These are phyloP conservation scores for Acrocephalus kingi DNA, from an alignment of 2,113 vertebrate species.

Conservation along the genomic window DNA sequence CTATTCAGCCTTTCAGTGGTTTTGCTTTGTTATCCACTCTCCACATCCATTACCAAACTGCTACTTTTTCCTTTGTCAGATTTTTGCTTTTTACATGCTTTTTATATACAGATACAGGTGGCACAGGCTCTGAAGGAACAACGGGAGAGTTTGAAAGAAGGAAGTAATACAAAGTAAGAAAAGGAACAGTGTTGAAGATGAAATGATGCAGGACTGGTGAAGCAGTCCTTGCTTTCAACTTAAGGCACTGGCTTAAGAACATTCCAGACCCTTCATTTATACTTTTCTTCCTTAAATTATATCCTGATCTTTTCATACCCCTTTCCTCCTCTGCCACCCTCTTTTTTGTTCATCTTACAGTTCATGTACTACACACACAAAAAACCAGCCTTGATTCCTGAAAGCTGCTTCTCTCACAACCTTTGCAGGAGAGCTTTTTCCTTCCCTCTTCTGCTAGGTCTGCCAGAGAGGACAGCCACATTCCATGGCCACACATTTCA, in stretches of 20 bases:
- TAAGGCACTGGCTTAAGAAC: neutral
- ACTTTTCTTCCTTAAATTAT: neutral
- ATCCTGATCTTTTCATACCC: neutral
- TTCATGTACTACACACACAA: neutral
- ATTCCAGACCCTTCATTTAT: neutral
- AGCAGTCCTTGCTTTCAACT: neutral
- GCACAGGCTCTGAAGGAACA: neutral
- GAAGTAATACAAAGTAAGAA: neutral
- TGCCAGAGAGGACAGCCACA: neutral
- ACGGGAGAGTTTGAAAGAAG: neutral
- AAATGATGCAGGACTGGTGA: neutral
- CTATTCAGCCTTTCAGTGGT: slow-evolving; percentile 21
- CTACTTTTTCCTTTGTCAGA: slow-evolving; percentile 25
- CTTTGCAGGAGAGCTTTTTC: neutral
- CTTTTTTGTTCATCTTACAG: neutral
- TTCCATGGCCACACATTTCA: neutral
- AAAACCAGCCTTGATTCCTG: neutral
- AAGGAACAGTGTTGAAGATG: neutral
- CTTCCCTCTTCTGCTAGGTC: neutral
- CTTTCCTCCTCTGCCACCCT: neutral
- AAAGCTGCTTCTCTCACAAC: neutral
- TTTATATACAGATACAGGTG: neutral
- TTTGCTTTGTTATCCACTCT: neutral
- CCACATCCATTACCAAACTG: slow-evolving; percentile 20
- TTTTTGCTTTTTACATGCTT: slow-evolving; percentile 19